phyloP scores from a whole-genome alignment of 2,888 invertebrate genomes.

The Catocala fraxini region DNA sequence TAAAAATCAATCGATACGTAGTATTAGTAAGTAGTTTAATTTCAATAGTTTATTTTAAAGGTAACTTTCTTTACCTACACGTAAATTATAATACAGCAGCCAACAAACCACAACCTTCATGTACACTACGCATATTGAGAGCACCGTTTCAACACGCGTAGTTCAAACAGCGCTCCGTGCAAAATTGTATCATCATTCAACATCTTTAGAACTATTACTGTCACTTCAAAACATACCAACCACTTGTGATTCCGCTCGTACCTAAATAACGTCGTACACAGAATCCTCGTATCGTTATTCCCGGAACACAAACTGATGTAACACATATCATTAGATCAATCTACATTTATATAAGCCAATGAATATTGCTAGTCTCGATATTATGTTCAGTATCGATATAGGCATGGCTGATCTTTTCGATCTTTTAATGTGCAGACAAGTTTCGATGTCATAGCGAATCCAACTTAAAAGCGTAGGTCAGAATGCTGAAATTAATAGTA shows the following conservation, averaged over 20 bases:
- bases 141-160: conserved; percentile 2
- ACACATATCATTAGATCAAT: conserved; percentile 14
- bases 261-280: conserved; percentile 2
- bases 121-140: not conserved
- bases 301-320: conserved; percentile 2
- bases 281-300: not conserved
- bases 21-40: no score
- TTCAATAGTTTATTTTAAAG: no score
- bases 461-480: no score
- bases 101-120: not conserved
- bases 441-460: no score
- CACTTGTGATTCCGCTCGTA: not conserved
- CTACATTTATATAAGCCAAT: conserved; percentile 8
- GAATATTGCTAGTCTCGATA: no score
- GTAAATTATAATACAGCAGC: no score
- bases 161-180: not conserved
- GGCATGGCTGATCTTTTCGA: no score
- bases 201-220: conserved; percentile 8
- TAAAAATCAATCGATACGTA: no score
- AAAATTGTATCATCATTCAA: conserved; percentile 11
- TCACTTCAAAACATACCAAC: conserved; percentile 13
- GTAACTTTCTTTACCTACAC: no score
- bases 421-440: no score
- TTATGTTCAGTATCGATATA: no score
- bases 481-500: no score